Conservation (phyloP, 2,888 invertebrate genomes). For the Agrotis clavis region DNA sequence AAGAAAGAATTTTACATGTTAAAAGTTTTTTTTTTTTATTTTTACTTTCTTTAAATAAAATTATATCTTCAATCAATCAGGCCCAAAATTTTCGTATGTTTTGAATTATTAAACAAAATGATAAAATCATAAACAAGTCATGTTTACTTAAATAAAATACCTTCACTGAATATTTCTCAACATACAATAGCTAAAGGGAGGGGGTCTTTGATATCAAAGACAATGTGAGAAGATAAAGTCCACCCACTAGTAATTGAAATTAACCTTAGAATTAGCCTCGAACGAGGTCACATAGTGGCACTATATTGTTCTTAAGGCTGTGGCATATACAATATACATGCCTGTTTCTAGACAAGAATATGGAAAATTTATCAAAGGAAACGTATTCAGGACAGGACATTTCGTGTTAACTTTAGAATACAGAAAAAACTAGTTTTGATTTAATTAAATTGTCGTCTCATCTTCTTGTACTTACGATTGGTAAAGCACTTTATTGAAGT, state of each 20-base stretch:
- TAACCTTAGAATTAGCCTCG: neutral
- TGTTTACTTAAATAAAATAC: constrained; percentile 5
- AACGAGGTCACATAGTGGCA: neutral
- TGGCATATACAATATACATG: neutral
- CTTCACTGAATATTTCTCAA: constrained; percentile 12
- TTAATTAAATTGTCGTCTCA: no score
- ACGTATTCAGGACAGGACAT: no score
- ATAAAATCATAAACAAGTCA: no score
- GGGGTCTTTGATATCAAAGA: constrained; percentile 38
- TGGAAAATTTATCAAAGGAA: neutral
- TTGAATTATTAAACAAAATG: no score
- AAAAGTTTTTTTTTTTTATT: neutral
- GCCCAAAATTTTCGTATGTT: no score
- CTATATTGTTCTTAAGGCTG: neutral
- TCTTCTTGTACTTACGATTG: no score
- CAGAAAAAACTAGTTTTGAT: no score
- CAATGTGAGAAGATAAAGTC: constrained; percentile 1
- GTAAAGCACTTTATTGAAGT: no score
- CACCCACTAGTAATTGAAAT: constrained; percentile 14
- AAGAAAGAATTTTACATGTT: neutral
- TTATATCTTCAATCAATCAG: no score
- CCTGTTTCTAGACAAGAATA: no score
- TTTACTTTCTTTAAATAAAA: neutral
- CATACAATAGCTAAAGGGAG: neutral
- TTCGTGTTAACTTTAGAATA: no score